Evolutionary conservation across 2,888 invertebrate genomes (phyloP), one percentile per base, ranked within the genome.

Genomic region (Xestia xanthographa): DNA sequence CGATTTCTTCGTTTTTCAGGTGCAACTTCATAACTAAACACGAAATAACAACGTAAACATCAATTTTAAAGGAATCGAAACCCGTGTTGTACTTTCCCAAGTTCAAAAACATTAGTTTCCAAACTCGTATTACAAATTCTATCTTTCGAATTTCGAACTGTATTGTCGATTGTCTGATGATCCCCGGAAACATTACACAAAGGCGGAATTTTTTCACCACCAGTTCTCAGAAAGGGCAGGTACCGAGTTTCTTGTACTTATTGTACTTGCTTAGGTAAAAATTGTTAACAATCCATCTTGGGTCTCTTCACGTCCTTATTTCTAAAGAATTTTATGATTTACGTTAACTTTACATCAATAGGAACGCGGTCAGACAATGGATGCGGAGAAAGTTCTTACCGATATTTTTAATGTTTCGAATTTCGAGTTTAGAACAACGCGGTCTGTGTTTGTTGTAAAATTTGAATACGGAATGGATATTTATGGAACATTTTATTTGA

Each of bases 271-370:
- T 69, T 78, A 79, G 77, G 86, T 82, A 87, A 83, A 76, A 74
- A 78, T 69, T 72, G 86, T 79, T 77, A 86, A 86, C 87, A 85
- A 84, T 87, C 80, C 76, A 68, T 78, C 75, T 79, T 43, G 84
- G 86, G 79, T 74, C 76, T 71, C 73, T 41, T 43, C 29, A 26
- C 60, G 68, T 72, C 78, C 74, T 79, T 81, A 60, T 77, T 83
- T 83, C 66, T 77, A 83, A 77, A 43, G 79, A 80, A 79, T 87
- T 87, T 86, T 87, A 87, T 87, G 87, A 87, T 87, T 87, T 87
- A 87, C 84, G 80, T 84, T 74, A 72, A 77, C 79, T 81, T 86
- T 72, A 83, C 77, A 73, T 80, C 67, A 73, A 82, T 79, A 81
- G 80, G 79, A 87, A 77, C 66, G 66, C 70, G 70, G 81, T 66